Conservation (phyloP, 1,140 invertebrate species). For the Pteromalus puparum region DNA sequence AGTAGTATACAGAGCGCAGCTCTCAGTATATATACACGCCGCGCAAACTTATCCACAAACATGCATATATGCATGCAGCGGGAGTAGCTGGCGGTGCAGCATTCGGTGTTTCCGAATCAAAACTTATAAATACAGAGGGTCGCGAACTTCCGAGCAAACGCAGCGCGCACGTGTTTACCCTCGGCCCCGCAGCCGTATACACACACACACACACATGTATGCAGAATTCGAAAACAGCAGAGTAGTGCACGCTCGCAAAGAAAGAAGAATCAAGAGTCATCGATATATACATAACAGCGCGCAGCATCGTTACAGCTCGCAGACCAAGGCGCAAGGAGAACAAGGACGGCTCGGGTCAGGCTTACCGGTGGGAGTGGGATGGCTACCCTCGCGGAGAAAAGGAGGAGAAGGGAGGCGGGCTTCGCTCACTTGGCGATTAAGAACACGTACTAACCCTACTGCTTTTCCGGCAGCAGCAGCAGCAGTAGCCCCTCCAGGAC, state of each 20-base stretch:
- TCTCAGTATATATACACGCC: neutral
- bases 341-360: slow-evolving; percentile 36
- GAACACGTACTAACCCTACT: slow-evolving; percentile 75
- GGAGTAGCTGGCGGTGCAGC: neutral
- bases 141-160: slow-evolving; percentile 44
- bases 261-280: neutral
- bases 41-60: slow-evolving; percentile 26
- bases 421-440: slow-evolving; percentile 75
- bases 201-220: neutral
- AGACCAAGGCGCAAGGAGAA: slow-evolving; percentile 32
- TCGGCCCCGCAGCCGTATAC: neutral
- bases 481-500: neutral
- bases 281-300: neutral
- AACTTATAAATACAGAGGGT: slow-evolving; percentile 47
- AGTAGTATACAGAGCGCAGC: neutral
- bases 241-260: neutral
- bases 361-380: slow-evolving; percentile 12
- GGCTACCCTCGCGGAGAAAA: slow-evolving; percentile 42
- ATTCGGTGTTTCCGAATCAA: slow-evolving; percentile 40
- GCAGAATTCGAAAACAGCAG: neutral
- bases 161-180: neutral
- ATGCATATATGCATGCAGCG: slow-evolving; percentile 2
- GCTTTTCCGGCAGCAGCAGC: slow-evolving; percentile 33
- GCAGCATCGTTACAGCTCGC: neutral
- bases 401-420: slow-evolving; percentile 64